Evolutionary conservation across 2,113 vertebrate species (phyloP).

Genomic region (Caranx melampygus): DNA sequence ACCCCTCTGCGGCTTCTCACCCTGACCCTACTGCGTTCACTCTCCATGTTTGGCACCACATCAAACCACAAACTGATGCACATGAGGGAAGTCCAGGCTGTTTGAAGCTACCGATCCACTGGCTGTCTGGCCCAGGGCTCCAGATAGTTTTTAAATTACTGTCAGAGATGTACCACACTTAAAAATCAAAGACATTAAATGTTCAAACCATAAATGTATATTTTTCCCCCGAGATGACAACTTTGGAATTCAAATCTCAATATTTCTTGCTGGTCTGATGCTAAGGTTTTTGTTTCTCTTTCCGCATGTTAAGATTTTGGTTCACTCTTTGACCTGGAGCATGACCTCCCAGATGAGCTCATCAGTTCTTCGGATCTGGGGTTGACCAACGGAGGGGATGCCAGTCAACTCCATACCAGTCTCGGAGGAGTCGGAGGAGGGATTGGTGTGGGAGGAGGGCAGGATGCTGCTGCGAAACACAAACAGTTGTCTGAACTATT

Average conservation of each 20-base stretch:
- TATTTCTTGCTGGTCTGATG: conserved; percentile 5
- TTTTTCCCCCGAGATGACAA: not conserved
- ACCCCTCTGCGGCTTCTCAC: conserved; percentile 71
- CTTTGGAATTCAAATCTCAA: not conserved
- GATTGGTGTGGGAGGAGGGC: conserved; percentile 73
- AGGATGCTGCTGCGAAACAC: conserved; percentile 97
- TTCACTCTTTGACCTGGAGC: conserved; percentile 96
- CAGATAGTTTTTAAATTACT: not conserved
- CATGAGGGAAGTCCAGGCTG: conserved; percentile 41
- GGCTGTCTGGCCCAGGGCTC: not conserved
- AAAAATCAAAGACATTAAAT: not conserved
- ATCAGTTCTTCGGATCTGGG: conserved; percentile 95
- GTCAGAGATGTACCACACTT: not conserved
- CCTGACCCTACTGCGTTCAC: conserved; percentile 48
- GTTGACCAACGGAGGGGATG: conserved; percentile 92
- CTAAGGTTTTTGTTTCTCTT: conserved; percentile 26
- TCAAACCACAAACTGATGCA: conserved; percentile 72
- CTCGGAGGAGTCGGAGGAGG: conserved; percentile 79
- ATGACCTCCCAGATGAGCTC: conserved; percentile 97
- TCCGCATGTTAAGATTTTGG: conserved; percentile 89
- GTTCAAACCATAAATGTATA: not conserved
- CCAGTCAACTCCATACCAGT: conserved; percentile 91
- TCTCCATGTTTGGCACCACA: conserved; percentile 60
- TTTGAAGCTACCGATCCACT: conserved; percentile 25
- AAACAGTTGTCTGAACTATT: conserved; percentile 97